Evolutionary conservation across 2,797 vertebrate species (phyloP).

Genomic region (Rhynchotus rufescens): DNA sequence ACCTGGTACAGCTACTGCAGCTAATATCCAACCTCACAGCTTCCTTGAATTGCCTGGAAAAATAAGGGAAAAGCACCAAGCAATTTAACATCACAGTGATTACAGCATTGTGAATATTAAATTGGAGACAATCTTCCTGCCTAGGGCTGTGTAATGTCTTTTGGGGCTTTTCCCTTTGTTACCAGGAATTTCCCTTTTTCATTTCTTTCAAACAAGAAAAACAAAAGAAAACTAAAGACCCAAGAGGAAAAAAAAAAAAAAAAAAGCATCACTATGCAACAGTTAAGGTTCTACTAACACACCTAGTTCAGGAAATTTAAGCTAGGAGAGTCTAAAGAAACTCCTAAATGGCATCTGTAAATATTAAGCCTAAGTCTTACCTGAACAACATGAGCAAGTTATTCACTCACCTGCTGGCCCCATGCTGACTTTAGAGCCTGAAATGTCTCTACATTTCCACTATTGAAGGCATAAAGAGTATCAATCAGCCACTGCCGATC

Average conservation of each 20-base stretch:
- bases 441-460: constrained; percentile 95
- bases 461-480: constrained; percentile 95
- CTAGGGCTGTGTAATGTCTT: fast-evolving
- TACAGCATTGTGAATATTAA: background rate
- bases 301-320: background rate
- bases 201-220: background rate
- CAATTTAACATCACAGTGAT: background rate
- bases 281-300: fast-evolving
- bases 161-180: background rate
- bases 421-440: constrained; percentile 92
- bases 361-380: fast-evolving
- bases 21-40: background rate
- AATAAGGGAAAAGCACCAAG: background rate
- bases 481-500: constrained; percentile 98
- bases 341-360: background rate
- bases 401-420: constrained; percentile 91
- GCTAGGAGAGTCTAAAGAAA: fast-evolving
- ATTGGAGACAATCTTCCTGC: background rate
- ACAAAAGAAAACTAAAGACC: fast-evolving
- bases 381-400: background rate
- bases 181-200: too few relatives aligned
- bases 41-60: background rate
- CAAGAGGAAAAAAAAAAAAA: too few relatives aligned
- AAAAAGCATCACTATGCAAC: fast-evolving
- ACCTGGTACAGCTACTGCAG: fast-evolving